Conservation (phyloP, 2,113 vertebrate species). For the Phylloscopus trochiloides region DNA sequence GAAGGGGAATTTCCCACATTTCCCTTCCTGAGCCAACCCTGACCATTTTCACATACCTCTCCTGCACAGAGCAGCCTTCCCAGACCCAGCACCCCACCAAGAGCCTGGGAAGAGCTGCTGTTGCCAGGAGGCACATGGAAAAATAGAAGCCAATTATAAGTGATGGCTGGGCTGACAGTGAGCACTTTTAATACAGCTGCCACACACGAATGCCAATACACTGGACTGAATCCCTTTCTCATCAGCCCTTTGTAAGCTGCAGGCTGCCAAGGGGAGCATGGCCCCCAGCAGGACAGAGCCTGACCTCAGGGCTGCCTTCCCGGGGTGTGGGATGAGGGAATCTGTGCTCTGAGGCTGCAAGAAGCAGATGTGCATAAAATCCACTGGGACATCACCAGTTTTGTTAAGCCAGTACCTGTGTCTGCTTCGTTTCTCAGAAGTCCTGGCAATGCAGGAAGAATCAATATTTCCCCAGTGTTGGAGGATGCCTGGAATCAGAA, state of each 20-base stretch:
- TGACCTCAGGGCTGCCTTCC: neutral
- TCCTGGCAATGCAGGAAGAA: neutral
- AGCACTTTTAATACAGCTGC: constrained; percentile 6
- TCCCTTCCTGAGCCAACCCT: neutral
- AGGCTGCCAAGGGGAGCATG: neutral
- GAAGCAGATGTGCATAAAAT: neutral
- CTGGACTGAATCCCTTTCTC: neutral
- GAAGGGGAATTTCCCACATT: neutral
- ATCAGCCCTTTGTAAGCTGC: neutral
- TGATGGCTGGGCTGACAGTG: constrained; percentile 31
- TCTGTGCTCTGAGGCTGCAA: neutral
- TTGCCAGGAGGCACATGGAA: neutral
- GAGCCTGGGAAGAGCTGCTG: constrained; percentile 41
- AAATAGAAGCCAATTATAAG: constrained; percentile 43
- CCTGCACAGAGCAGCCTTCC: neutral
- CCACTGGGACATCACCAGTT: neutral
- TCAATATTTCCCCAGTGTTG: neutral
- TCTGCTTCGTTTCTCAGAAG: neutral
- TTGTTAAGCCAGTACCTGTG: neutral
- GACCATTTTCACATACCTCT: neutral
- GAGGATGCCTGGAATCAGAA: neutral
- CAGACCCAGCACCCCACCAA: neutral
- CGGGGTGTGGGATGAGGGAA: neutral
- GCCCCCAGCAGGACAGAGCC: neutral
- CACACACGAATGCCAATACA: neutral